phyloP scores from a whole-genome alignment of 2,888 invertebrate species.

The Chesias legatella region DNA sequence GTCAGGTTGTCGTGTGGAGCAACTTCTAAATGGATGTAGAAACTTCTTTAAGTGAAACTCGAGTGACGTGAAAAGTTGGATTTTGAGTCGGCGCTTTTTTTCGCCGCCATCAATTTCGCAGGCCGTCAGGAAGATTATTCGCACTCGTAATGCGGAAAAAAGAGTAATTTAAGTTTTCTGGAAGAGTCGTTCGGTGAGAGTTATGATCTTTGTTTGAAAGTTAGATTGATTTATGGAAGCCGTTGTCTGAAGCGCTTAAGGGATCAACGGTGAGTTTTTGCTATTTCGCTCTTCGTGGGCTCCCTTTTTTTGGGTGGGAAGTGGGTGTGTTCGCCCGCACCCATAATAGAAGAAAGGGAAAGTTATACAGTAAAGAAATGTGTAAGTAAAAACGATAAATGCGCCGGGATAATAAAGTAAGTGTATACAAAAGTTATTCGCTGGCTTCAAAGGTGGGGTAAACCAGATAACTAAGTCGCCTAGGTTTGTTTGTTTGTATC shows the following conservation, averaged over 20 bases:
- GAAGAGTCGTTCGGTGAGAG: constrained; percentile 70
- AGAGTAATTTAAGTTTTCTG: constrained; percentile 78
- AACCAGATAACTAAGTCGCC: too few relatives aligned
- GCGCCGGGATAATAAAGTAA: too few relatives aligned
- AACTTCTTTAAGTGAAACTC: constrained; percentile 79
- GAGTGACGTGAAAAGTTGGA: constrained; percentile 77
- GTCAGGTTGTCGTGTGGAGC: constrained; percentile 74
- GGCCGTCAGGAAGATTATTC: constrained; percentile 80
- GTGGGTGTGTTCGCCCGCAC: too few relatives aligned
- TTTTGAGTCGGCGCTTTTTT: constrained; percentile 68
- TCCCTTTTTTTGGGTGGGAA: too few relatives aligned
- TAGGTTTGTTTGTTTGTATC: too few relatives aligned
- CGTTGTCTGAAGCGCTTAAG: constrained; percentile 46
- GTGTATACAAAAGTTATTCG: too few relatives aligned
- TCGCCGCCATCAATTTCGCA: constrained; percentile 76
- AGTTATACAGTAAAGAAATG: too few relatives aligned
- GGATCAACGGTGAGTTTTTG: constrained; percentile 28
- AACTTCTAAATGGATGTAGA: constrained; percentile 78
- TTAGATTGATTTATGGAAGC: constrained; percentile 77
- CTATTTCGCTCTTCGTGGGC: background rate
- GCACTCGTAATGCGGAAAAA: constrained; percentile 77
- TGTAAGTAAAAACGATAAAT: too few relatives aligned
- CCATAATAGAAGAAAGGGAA: too few relatives aligned
- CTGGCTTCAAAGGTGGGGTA: too few relatives aligned
- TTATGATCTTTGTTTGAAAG: constrained; percentile 77